A percentile compares a stretch with the other conserved stretches of the same genome.
These are phyloP conservation scores for Artemia sinica DNA, from an alignment of 2,888 invertebrate species.

Conservation along the genomic window DNA sequence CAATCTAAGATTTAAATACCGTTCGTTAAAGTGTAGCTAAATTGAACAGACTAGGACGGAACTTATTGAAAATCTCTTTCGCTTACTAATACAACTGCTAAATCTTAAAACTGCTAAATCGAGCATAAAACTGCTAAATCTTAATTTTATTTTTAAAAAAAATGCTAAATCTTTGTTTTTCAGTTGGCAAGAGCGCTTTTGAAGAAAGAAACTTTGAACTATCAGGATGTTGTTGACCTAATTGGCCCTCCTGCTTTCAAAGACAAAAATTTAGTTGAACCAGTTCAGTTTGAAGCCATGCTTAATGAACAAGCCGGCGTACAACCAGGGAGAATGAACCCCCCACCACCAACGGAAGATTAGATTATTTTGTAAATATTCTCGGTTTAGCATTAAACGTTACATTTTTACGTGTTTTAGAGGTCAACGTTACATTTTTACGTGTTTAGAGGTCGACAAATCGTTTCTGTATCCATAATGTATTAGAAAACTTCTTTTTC, in stretches of 20 bases:
- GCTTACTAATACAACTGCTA: conserved; percentile 27
- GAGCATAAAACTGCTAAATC: background rate
- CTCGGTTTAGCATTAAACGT: too few relatives aligned
- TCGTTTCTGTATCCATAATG: too few relatives aligned
- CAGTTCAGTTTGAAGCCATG: conserved; percentile 52
- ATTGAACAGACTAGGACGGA: too few relatives aligned
- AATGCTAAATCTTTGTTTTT: conserved; percentile 27
- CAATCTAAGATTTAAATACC: too few relatives aligned
- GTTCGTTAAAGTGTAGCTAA: too few relatives aligned
- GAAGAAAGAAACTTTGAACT: conserved; percentile 76
- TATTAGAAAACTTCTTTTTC: too few relatives aligned
- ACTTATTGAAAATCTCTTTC: background rate
- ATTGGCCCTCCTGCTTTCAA: conserved; percentile 75
- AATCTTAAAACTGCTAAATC: conserved; percentile 24
- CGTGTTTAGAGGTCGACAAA: too few relatives aligned
- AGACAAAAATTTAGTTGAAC: conserved; percentile 47
- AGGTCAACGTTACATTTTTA: too few relatives aligned
- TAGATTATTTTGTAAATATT: conserved; percentile 14
- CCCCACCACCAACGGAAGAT: conserved; percentile 18
- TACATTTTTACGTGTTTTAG: too few relatives aligned
- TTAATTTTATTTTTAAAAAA: background rate
- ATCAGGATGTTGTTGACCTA: conserved; percentile 66
- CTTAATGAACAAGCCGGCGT: conserved; percentile 27
- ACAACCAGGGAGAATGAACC: conserved; percentile 23
- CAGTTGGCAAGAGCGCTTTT: conserved; percentile 72